Evolutionary conservation across 2,113 vertebrate species (phyloP), one percentile per base, ranked within the genome.

Genomic region (Eublepharis macularius): DNA sequence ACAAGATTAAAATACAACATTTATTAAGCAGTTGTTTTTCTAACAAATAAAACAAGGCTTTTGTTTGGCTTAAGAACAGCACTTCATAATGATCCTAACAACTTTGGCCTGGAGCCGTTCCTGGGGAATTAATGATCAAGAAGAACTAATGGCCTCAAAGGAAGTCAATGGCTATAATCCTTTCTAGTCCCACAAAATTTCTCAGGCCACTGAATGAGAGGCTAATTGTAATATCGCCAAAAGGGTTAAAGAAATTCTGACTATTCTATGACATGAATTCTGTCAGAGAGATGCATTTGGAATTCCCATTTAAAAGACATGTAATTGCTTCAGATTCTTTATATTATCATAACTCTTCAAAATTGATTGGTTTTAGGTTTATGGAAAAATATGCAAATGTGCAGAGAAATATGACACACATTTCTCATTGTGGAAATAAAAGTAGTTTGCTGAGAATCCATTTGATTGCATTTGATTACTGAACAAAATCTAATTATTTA

Each of bases 311-410:
- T 96, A 95, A 96, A 95, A 96, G 94, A 96, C 90, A 94, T 57
- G 94, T 95, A 96, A 96, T 96, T 96, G 95, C 94, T 92, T 96
- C 93, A 74, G 94, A 96, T 96, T 96, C 96, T 96, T 95, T 96
- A 94, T 96, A 96, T 96, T 96, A 96, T 95, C 96, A 95, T 96
- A 95, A 96, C 96, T 96, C 96, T 96, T 97, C 94, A 96, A 95
- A 96, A 97, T 91, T 96, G 96, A 96, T 97, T 96, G 96, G 95
- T 96, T 97, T 97, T 96, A 95, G 96, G 93, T 95, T 96, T 95
- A 96, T 96, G 96, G 95, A 95, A 96, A 96, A 96, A 96, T 96
- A 96, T 96, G 96, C 95, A 96, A 95, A 97, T 95, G 91, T 76
- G 0, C 32, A 51, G 89, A 80, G 93, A 86, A 94, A 63, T 93